Conservation (phyloP, 2,888 invertebrate genomes). For the Onchidella celtica region DNA sequence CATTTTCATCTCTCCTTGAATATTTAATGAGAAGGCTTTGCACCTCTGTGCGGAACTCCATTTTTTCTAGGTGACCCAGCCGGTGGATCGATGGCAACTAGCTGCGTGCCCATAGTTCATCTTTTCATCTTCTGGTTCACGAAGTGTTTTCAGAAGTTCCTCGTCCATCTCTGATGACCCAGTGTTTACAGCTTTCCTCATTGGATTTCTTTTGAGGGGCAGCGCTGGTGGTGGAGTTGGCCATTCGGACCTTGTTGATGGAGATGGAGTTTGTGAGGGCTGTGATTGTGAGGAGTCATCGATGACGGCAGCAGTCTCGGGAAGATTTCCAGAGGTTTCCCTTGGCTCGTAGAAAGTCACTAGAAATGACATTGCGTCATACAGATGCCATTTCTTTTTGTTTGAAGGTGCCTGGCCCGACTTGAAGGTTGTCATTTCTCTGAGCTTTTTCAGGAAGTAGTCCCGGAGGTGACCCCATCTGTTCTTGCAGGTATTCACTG, state of each 20-base stretch:
- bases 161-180: too few species aligned
- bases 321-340: not conserved
- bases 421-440: not conserved
- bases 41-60: too few species aligned
- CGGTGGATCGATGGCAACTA: too few species aligned
- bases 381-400: slow-evolving; percentile 23
- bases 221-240: not conserved
- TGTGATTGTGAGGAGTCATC: not conserved
- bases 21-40: too few species aligned
- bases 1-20: too few species aligned
- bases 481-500: too few species aligned
- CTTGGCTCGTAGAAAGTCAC: not conserved
- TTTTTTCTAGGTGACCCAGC: too few species aligned
- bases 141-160: too few species aligned
- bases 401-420: slow-evolving; percentile 14
- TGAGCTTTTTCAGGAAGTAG: slow-evolving; percentile 10
- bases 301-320: not conserved
- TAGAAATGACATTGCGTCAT: slow-evolving; percentile 15
- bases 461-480: too few species aligned
- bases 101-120: too few species aligned
- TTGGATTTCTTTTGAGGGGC: not conserved
- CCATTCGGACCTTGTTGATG: not conserved
- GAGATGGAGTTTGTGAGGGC: not conserved
- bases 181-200: too few species aligned
- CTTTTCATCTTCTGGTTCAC: too few species aligned